Base-by-base conservation (phyloP, 2,113 vertebrate genomes). In the Poecilia latipinna region DNA sequence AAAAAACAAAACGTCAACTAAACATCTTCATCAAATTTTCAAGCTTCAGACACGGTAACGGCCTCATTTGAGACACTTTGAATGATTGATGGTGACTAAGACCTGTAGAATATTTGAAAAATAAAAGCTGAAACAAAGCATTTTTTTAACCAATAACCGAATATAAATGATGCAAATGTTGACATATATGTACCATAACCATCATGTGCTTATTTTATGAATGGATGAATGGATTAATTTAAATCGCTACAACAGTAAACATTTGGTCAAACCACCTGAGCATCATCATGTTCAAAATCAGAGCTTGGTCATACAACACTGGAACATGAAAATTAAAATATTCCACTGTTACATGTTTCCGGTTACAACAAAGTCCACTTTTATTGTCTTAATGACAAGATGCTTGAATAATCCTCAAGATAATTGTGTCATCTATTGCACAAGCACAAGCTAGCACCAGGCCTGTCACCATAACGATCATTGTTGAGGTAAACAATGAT, bases 1-100 rank as follows among this genome's bases (percentile, higher is more conserved):
- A 79, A 79, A 79, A 60, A 72, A 57, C 2, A 28, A 13, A 63
- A 19, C 35, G 37, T 42, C 1, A 74, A 17, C 28, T 12, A 42
- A 42, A 1, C 0, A 3, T 37, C 31, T 69, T 2, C 51, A 17
- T 72, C 13, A n/a, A 64, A 37, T 26, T 29, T 24, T 32, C 10
- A 31, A 61, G 11, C n/a, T 35, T 66, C 26, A 42, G 12, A 12
- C 1, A 1, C 19, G 19, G 26, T 31, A 61, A n/a, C 4, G 39
- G 31, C 17, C 26, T 29, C 22, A n/a, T 22, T 48, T 11, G 7
- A n/a, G 17, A 32, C 70, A 31, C 10, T 8, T 8, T 12, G 28
- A 12, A 64, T 48, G 19, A 19, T 33, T 32, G 24, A n/a, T 19
- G 7, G 8, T n/a, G 1, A 19, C n/a, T 33, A 1, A 13, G 65